phyloP scores from a whole-genome alignment of 1,140 invertebrate species.

The Oncopeltus fasciatus region DNA sequence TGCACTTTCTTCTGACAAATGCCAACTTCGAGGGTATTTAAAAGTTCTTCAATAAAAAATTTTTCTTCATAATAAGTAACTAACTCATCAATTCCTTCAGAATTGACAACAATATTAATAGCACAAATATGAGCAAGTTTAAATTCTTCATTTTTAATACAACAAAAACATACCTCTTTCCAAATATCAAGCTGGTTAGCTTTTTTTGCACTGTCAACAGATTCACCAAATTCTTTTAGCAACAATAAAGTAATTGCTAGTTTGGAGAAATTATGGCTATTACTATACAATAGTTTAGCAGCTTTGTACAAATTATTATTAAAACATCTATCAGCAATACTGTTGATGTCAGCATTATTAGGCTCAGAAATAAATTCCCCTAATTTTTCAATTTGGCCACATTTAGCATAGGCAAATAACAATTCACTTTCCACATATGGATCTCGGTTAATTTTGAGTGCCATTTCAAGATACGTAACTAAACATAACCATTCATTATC shows the following conservation, averaged over 20 bases:
- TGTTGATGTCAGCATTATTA: conserved; percentile 88
- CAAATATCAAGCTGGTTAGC: conserved; percentile 96
- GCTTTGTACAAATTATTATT: conserved; percentile 96
- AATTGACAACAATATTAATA: conserved; percentile 96
- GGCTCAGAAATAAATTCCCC: conserved; percentile 98
- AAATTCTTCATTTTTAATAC: conserved; percentile 95
- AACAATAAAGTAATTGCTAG: conserved; percentile 93
- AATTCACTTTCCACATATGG: conserved; percentile 97
- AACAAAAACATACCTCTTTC: conserved; percentile 99
- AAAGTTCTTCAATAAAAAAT: conserved; percentile 95
- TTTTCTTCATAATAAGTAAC: conserved; percentile 96
- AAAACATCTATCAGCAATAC: conserved; percentile 96
- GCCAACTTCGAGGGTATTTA: neutral
- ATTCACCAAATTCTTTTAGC: conserved; percentile 94
- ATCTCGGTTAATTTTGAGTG: conserved; percentile 92
- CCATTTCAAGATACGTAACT: conserved; percentile 93
- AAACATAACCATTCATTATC: conserved; percentile 30
- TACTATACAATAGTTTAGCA: conserved; percentile 94
- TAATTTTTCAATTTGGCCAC: conserved; percentile 85
- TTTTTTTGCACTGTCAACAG: conserved; percentile 94
- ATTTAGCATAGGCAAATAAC: conserved; percentile 95
- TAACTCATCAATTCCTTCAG: conserved; percentile 94
- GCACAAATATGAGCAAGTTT: conserved; percentile 97
- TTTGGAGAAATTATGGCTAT: conserved; percentile 96
- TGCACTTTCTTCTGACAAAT: neutral